Base-by-base conservation (phyloP, 1,140 invertebrate genomes). In the honey bee (Apis mellifera) region DNA sequence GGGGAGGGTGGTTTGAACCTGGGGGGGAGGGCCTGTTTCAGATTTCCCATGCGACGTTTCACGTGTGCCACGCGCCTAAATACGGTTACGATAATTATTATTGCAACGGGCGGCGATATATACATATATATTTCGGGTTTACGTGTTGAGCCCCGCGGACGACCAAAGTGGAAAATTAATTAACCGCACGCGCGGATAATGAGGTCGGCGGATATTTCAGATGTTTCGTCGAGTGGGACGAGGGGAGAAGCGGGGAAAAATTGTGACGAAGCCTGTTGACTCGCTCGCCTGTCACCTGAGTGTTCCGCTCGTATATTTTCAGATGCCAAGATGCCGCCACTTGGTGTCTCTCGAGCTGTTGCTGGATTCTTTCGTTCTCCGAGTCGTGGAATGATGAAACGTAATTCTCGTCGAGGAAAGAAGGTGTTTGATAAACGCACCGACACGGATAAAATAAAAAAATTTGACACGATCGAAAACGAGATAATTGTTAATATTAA, bases 41-140 rank as follows among this genome's bases (percentile, higher is more conserved):
- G 86, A 90, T 90, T 90, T 90, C 89, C 89, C 89, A 90, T 73
- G 89, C 83, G 89, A 86, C 89, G 80, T 76, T 88, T 90, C 90
- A 82, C 80, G 68, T 82, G 76, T 82, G 76, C 55, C 23, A 72
- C 48, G 77, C 66, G 85, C 84, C 89, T 86, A 89, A 89, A 90
- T 87, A 85, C 84, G 77, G 76, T 86, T 89, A 85, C 84, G 82
- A 86, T 89, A 88, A 88, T 89, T 87, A 90, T 88, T 84, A 85
- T 90, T 82, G 76, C 87, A 73, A 71, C 80, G 54, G 52, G 50
- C 65, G 52, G 64, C 62, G 42, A 59, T 57, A 84, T 84, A 60
- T 70, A 87, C 59, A 59, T 57, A 84, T 84, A 60, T 70, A 87
- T 62, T 82, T 78, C n/a, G 82, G 5, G 78, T 76, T 42, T 71